Evolutionary conservation across 2,888 invertebrate species (phyloP).

Genomic region (Latrodectus elegans): DNA sequence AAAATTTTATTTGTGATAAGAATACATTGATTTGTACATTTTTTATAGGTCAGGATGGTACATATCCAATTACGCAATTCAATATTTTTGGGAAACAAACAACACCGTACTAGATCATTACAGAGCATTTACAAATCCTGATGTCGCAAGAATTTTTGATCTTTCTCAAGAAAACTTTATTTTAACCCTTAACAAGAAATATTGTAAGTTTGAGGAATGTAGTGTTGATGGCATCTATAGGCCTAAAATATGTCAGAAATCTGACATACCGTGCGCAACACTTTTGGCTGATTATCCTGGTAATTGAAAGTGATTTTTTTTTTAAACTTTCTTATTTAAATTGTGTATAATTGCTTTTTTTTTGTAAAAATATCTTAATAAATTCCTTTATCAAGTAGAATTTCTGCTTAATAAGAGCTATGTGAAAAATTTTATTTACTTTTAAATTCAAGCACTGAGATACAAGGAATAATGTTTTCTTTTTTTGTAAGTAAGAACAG

Average conservation of each 20-base stretch:
- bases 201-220: slow-evolving; percentile 78
- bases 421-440: too few relatives aligned
- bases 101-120: slow-evolving; percentile 77
- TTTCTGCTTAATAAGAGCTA: too few relatives aligned
- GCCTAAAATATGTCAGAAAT: slow-evolving; percentile 78
- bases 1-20: too few relatives aligned
- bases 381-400: too few relatives aligned
- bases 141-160: slow-evolving; percentile 77
- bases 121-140: slow-evolving; percentile 78
- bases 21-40: slow-evolving; percentile 27
- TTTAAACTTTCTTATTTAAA: too few relatives aligned
- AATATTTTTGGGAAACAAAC: slow-evolving; percentile 72
- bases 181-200: slow-evolving; percentile 67
- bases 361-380: too few relatives aligned
- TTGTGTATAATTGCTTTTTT: too few relatives aligned
- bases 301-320: slow-evolving; percentile 70
- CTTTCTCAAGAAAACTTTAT: slow-evolving; percentile 71
- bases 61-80: slow-evolving; percentile 73
- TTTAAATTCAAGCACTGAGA: too few relatives aligned
- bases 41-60: slow-evolving; percentile 76
- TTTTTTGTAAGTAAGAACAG: too few relatives aligned
- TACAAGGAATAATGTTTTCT: too few relatives aligned
- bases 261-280: slow-evolving; percentile 74
- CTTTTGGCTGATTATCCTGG: slow-evolving; percentile 77
- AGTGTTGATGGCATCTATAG: slow-evolving; percentile 78